phyloP scores from a whole-genome alignment of 2,888 invertebrate genomes.

The Torymus auratus region DNA sequence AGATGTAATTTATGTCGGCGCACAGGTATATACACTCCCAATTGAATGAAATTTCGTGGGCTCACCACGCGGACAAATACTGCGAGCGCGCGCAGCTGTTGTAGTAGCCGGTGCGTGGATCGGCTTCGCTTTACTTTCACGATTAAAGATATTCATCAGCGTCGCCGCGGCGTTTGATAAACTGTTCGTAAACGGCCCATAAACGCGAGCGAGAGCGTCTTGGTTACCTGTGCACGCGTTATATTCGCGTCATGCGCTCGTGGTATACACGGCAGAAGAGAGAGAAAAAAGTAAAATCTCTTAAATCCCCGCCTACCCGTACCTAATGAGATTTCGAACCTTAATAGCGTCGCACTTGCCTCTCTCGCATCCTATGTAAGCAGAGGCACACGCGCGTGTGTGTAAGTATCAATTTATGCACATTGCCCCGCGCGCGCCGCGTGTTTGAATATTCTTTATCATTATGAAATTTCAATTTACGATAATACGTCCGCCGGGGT shows the following conservation, averaged over 20 bases:
- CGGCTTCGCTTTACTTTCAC: constrained; percentile 42
- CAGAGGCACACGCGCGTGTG: background rate
- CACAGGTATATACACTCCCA: background rate
- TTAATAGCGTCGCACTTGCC: constrained; percentile 49
- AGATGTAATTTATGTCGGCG: constrained; percentile 43
- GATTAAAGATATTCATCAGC: constrained; percentile 55
- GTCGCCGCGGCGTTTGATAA: constrained; percentile 39
- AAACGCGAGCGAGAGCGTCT: constrained; percentile 18
- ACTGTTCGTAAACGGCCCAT: constrained; percentile 46
- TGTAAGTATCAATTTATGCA: constrained; percentile 41
- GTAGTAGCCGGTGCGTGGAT: background rate
- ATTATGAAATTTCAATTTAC: constrained; percentile 57
- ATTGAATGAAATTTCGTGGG: constrained; percentile 47
- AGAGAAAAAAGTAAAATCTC: constrained; percentile 34
- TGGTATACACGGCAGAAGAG: background rate
- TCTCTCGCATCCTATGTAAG: constrained; percentile 22
- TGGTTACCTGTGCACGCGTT: no score
- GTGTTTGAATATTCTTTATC: constrained; percentile 52
- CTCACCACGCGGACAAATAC: constrained; percentile 30
- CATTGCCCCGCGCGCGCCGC: constrained; percentile 15
- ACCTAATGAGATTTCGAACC: constrained; percentile 52
- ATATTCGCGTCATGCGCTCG: no score
- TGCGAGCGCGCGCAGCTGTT: constrained; percentile 25
- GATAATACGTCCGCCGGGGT: constrained; percentile 44
- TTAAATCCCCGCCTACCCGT: constrained; percentile 46